These are phyloP conservation scores for Oncopodura yosiiana DNA, from an alignment of 1,140 invertebrate species.

Conservation along the genomic window DNA sequence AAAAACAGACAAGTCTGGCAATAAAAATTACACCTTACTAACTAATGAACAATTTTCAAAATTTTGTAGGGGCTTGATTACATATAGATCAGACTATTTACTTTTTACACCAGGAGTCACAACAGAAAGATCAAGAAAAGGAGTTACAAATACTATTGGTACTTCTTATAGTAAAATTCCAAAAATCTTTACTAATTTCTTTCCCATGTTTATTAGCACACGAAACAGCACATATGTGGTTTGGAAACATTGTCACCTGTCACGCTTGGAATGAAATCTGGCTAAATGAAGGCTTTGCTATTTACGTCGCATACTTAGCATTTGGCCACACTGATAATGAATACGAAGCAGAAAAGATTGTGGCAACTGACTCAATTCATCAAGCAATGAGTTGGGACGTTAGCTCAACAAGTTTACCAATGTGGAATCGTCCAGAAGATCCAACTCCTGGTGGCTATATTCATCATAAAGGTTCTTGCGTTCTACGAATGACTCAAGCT, in stretches of 20 bases:
- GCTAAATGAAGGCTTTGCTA: neutral
- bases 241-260: neutral
- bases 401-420: slow-evolving; percentile 5
- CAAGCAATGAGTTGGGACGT: slow-evolving; percentile 14
- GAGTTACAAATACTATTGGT: neutral
- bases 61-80: slow-evolving; percentile 74
- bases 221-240: neutral
- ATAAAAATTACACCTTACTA: neutral
- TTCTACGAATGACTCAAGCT: slow-evolving; percentile 21
- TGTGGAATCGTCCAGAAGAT: slow-evolving; percentile 16
- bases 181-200: neutral
- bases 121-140: neutral
- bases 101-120: neutral
- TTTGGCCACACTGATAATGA: neutral
- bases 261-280: neutral
- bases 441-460: slow-evolving; percentile 9
- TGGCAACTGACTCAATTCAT: slow-evolving; percentile 19
- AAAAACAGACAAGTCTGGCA: too few relatives aligned
- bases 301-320: neutral
- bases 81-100: too few relatives aligned
- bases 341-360: neutral
- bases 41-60: too few relatives aligned
- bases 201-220: neutral
- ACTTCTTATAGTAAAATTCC: neutral
- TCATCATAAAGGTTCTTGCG: slow-evolving; percentile 25